Base-by-base conservation (phyloP, 2,888 invertebrate genomes). In the Metallyticus violacea region DNA sequence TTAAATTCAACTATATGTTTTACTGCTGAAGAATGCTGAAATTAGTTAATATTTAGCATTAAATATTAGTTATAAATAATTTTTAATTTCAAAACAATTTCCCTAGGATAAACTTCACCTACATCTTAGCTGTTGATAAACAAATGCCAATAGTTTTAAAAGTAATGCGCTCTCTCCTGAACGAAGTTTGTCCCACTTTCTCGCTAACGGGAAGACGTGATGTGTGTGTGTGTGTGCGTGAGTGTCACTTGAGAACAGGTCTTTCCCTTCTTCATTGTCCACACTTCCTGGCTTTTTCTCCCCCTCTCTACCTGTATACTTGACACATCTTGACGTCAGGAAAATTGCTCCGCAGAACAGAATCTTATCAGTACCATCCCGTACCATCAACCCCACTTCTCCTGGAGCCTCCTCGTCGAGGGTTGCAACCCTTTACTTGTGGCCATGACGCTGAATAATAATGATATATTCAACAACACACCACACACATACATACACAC, bases 391-490 rank as follows among this genome's bases (percentile, higher is more conserved):
- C 40, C 40, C 40, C 40, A 62, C 40, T 62, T 62, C 40, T 62
- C 15, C 40, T 62, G 40, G 40, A 62, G 40, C 40, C 40, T 22
- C 40, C 40, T 22, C 40, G 22, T 62, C 40, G 40, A 62, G 83
- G 83, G 83, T 83, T 28, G 77, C 77, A 83, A 83, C 83, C 83
- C 83, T 83, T 83, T 83, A 83, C 83, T 83, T 83, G 83, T 83
- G 83, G 83, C 40, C 83, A 83, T 83, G 83, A 83, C 83, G 83
- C 83, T 83, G 83, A 83, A 83, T 83, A 83, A 83, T 83, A 83
- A 83, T 83, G 83, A 83, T 83, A 83, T 77, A 83, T 77, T 77
- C 77, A 77, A 77, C 76, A 77, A 28, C 28, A 28, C 77, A 28
- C 27, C 76, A 82, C 77, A 77, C 77, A 77, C 77, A 77, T 1